phyloP scores from a whole-genome alignment of 2,797 vertebrate species.

The Phrynocephalus forsythii region DNA sequence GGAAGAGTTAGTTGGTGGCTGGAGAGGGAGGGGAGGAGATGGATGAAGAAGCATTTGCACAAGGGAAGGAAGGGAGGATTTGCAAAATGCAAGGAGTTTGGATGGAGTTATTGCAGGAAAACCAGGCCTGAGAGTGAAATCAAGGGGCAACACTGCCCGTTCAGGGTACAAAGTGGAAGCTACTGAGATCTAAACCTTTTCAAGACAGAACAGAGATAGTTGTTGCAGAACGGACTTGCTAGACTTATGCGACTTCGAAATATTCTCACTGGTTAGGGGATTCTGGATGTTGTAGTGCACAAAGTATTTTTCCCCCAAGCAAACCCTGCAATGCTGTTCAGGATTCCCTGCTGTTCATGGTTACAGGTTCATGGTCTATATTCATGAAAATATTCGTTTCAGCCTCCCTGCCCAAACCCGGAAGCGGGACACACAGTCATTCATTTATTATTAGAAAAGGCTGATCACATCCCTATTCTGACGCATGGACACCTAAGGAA shows the following conservation, averaged over 20 bases:
- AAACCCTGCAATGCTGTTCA: not conserved
- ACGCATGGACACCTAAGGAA: no score
- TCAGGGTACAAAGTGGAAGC: not conserved
- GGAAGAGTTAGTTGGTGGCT: not conserved
- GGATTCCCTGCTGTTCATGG: not conserved
- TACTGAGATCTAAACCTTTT: not conserved
- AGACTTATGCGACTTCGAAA: no score
- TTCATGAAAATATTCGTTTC: not conserved
- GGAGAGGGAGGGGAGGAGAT: not conserved
- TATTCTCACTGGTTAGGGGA: not conserved
- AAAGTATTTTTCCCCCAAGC: not conserved
- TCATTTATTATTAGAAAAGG: not conserved
- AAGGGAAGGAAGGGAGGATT: not conserved
- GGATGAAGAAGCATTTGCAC: not conserved
- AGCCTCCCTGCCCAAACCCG: not conserved
- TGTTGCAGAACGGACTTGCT: not conserved
- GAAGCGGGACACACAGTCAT: not conserved
- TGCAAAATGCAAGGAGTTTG: not conserved
- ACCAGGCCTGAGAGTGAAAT: not conserved
- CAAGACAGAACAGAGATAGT: not conserved
- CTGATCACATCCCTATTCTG: not conserved
- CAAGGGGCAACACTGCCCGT: not conserved
- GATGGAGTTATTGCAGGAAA: not conserved
- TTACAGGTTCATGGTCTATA: not conserved
- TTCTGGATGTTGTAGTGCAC: not conserved